Evolutionary conservation across 2,888 invertebrate species (phyloP), one percentile per base, ranked within the genome.

Genomic region (Pterostichus niger): DNA sequence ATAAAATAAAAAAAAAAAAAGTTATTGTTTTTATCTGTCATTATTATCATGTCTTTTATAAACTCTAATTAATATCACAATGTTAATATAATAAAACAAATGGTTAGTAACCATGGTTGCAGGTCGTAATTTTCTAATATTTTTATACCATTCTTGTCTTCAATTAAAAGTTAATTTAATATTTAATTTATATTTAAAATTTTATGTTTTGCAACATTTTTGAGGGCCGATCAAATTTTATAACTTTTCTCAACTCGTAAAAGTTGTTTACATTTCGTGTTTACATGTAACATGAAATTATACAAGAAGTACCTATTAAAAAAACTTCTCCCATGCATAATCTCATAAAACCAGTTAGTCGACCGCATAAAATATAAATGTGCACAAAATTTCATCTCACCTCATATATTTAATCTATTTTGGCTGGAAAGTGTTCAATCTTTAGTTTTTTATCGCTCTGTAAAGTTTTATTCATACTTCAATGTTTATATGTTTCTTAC

Each of bases 201-300:
- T 49, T 33, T 64, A 64, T 33, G 64, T n/a, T 33, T 64, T 35
- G 35, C 33, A 33, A 64, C 64, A 64, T 35, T 64, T 64, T 61
- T 59, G 11, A 33, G 64, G n/a, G 13, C 35, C 35, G 64, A 64
- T 64, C 13, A 64, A 64, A 35, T 40, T 40, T 33, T 64, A 33
- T 64, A 35, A 31, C 64, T 13, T 64, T 35, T 33, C 13, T 11
- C 64, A 6, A 13, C 11, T 64, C 64, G n/a, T 64, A 64, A 64
- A 64, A 40, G n/a, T 64, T 64, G 64, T 64, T 64, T 64, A 64
- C 64, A 64, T 64, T 64, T n/a, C 35, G n/a, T 64, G 64, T 64
- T 13, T 64, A 64, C 64, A 64, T 35, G 64, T 13, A 33, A 64
- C 64, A 64, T 35, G 64, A 13, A 64, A 64, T 64, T 64, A 64